Conservation (phyloP, 2,797 vertebrate genomes). For the Craterocephalus amniculus region DNA sequence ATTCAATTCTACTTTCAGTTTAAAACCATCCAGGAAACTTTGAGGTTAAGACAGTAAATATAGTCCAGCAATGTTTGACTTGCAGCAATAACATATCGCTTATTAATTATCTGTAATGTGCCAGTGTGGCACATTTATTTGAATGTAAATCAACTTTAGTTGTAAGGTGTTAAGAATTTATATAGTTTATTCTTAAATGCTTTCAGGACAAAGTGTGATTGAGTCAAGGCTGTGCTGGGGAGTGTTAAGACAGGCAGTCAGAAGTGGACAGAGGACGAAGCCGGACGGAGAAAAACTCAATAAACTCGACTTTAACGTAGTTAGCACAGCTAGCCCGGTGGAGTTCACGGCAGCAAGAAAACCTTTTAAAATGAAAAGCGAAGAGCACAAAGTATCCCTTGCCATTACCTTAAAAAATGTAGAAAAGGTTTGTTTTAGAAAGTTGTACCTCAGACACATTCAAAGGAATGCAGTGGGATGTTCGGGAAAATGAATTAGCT, state of each 20-base stretch:
- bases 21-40: not conserved
- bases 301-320: conserved; percentile 8
- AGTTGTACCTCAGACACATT: conserved; percentile 3
- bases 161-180: conserved; percentile 15
- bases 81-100: no score
- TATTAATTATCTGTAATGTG: conserved; percentile 46
- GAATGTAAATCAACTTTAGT: not conserved
- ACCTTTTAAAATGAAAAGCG: no score
- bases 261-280: not conserved
- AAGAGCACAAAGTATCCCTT: conserved; percentile 5
- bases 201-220: conserved; percentile 31
- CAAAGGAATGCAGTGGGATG: not conserved
- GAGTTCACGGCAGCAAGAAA: not conserved
- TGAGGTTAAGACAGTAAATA: not conserved
- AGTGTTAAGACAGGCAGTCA: not conserved
- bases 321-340: not conserved
- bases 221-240: conserved; percentile 16
- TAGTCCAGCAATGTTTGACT: not conserved
- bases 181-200: conserved; percentile 11
- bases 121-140: not conserved
- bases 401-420: not conserved
- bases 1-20: conserved; percentile 4
- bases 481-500: not conserved
- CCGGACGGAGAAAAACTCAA: not conserved
- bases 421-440: conserved; percentile 11